Percentiles rank a stretch among this genome's conserved stretches.
Conservation (phyloP, 2,888 invertebrate species). For the Leptodirus hochenwartii region DNA sequence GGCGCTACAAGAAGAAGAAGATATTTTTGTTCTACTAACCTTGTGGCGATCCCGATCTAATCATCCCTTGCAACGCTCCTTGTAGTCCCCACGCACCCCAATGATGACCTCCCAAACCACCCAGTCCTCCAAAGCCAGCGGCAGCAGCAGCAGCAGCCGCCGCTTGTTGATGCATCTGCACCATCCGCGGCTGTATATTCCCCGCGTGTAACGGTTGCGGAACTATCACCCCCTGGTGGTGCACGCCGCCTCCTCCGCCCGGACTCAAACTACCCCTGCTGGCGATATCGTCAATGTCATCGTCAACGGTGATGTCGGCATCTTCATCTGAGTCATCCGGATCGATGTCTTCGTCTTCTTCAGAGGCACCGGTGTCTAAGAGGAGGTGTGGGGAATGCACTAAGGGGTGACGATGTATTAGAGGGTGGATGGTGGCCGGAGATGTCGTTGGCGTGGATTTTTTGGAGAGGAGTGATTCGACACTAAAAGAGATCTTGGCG, state of each 20-base stretch:
- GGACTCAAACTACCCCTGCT: constrained; percentile 26
- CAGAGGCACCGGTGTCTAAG: constrained; percentile 8
- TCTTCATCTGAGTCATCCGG: constrained; percentile 33
- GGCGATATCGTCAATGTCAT: constrained; percentile 24
- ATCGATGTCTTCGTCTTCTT: constrained; percentile 16
- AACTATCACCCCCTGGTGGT: constrained; percentile 37
- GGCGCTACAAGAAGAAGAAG: too few species aligned
- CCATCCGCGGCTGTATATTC: constrained; percentile 8
- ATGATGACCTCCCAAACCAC: constrained; percentile 1
- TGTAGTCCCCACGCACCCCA: constrained; percentile 2
- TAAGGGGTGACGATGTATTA: background rate
- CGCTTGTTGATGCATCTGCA: background rate
- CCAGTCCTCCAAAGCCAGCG: background rate
- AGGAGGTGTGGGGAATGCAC: constrained; percentile 7
- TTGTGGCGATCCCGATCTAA: too few species aligned
- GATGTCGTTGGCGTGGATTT: constrained; percentile 8
- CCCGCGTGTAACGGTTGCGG: constrained; percentile 46
- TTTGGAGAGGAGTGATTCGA: constrained; percentile 41
- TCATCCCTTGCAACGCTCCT: too few species aligned
- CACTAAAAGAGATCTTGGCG: constrained; percentile 55
- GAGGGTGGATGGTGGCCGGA: constrained; percentile 1
- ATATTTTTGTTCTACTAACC: too few species aligned
- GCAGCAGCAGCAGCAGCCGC: constrained; percentile 2
- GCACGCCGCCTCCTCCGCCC: constrained; percentile 17
- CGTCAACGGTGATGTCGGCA: constrained; percentile 24